Evolutionary conservation across 2,797 vertebrate species (phyloP).

Genomic region (Microctenopoma lineatum): DNA sequence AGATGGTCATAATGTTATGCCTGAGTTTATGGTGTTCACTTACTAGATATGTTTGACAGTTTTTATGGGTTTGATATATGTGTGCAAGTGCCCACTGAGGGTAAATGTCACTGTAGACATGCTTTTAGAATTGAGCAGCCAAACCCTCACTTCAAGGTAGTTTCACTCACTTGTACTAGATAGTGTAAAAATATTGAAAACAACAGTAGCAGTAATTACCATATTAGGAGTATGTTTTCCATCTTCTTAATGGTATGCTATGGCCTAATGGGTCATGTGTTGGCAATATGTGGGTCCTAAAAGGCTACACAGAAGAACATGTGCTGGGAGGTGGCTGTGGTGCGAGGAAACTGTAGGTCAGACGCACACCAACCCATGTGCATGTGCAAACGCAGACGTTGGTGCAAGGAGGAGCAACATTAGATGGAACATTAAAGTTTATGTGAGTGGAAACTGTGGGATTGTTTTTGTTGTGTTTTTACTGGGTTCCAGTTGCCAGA

Average conservation of each 20-base stretch:
- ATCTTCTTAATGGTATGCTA: not conserved
- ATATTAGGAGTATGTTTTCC: not conserved
- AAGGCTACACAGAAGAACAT: slow-evolving; percentile 3
- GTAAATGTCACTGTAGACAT: slow-evolving; percentile 6
- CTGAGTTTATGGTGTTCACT: too few species aligned
- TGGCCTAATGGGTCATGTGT: too few species aligned
- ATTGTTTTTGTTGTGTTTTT: slow-evolving; percentile 72
- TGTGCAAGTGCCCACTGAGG: slow-evolving; percentile 6
- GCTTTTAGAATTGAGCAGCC: slow-evolving; percentile 3
- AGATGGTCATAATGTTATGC: too few species aligned
- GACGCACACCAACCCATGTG: slow-evolving; percentile 8
- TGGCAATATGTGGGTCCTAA: not conserved
- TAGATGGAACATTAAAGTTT: slow-evolving; percentile 72
- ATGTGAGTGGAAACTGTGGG: slow-evolving; percentile 74
- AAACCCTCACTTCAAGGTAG: not conserved
- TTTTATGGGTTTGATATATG: too few species aligned
- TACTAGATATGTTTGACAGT: too few species aligned
- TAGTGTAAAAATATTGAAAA: not conserved
- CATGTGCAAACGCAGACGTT: not conserved
- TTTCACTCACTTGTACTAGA: not conserved
- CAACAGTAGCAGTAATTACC: too few species aligned
- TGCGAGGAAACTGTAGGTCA: slow-evolving; percentile 24
- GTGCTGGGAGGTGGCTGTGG: slow-evolving; percentile 11
- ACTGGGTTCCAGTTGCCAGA: slow-evolving; percentile 63
- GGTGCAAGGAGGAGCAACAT: slow-evolving; percentile 46